These are phyloP conservation scores for Eupeodes corollae DNA, from an alignment of 1,140 invertebrate species.

Conservation along the genomic window DNA sequence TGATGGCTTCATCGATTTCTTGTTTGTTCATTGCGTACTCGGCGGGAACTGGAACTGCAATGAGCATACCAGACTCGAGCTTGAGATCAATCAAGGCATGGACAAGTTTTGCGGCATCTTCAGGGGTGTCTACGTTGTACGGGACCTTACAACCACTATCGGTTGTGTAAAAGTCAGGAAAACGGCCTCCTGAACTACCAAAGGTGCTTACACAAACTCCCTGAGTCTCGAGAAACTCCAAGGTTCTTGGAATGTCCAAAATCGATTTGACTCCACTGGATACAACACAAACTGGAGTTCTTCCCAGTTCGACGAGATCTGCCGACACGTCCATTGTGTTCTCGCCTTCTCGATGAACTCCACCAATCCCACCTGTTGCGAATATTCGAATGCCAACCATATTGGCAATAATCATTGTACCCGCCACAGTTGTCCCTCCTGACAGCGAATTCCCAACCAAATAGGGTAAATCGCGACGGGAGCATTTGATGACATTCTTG, in stretches of 20 bases:
- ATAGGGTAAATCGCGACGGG: slow-evolving; percentile 74
- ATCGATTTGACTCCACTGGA: slow-evolving; percentile 97
- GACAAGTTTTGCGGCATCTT: slow-evolving; percentile 63
- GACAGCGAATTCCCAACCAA: slow-evolving; percentile 56
- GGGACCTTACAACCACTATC: slow-evolving; percentile 59
- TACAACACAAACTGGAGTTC: slow-evolving; percentile 77
- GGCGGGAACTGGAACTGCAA: slow-evolving; percentile 84
- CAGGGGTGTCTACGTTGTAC: slow-evolving; percentile 47
- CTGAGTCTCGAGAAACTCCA: slow-evolving; percentile 94
- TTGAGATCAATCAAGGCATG: slow-evolving; percentile 44
- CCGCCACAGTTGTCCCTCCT: slow-evolving; percentile 94
- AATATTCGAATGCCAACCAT: slow-evolving; percentile 79
- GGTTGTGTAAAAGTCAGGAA: slow-evolving; percentile 84
- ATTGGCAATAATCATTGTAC: slow-evolving; percentile 78
- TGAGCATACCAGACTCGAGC: slow-evolving; percentile 67
- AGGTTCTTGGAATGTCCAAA: slow-evolving; percentile 83
- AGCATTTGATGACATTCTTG: slow-evolving; percentile 55
- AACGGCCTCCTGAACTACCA: slow-evolving; percentile 37
- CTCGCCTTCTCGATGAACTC: slow-evolving; percentile 84
- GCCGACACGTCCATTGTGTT: slow-evolving; percentile 85
- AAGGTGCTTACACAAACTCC: slow-evolving; percentile 81
- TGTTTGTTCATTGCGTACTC: slow-evolving; percentile 41
- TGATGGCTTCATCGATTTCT: slow-evolving; percentile 58
- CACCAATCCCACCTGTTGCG: slow-evolving; percentile 84
- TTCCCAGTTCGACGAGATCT: slow-evolving; percentile 82